Percentiles rank a stretch among this genome's conserved stretches.
Evolutionary conservation across 2,113 vertebrate genomes (phyloP).

Genomic region (Spheniscus mendiculus): DNA sequence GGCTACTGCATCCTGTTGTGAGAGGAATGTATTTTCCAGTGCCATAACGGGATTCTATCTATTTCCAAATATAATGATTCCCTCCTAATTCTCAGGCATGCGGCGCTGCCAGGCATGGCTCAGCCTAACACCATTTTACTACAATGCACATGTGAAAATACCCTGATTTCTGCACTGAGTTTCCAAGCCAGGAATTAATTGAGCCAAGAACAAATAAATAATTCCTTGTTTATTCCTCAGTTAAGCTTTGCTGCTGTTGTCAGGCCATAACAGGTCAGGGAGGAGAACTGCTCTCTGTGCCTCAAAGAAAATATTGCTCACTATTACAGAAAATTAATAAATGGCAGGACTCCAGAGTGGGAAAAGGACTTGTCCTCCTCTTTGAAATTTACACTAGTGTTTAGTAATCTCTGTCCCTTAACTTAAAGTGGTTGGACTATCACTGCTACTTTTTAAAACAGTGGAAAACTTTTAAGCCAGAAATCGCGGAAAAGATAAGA

Average conservation of each 20-base stretch:
- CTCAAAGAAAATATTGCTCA: constrained; percentile 2
- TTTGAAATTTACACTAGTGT: background rate
- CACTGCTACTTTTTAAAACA: background rate
- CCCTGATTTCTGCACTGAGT: background rate
- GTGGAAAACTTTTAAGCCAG: background rate
- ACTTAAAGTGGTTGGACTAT: background rate
- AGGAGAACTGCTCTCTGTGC: background rate
- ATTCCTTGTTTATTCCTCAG: constrained; percentile 49
- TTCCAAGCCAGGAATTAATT: constrained; percentile 38
- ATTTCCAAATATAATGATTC: constrained; percentile 26
- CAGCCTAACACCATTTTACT: constrained; percentile 12
- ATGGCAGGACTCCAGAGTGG: background rate
- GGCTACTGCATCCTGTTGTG: background rate
- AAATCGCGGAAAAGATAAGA: background rate
- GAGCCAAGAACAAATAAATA: constrained; percentile 49
- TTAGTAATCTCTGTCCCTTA: background rate
- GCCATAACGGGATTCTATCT: background rate
- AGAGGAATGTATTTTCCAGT: background rate
- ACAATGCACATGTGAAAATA: background rate
- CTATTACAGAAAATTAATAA: constrained; percentile 4
- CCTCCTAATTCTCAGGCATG: background rate
- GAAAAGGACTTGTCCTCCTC: background rate
- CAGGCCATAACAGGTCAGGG: background rate
- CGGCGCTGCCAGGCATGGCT: background rate
- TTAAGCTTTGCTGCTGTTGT: constrained; percentile 44